phyloP scores from a whole-genome alignment of 2,113 vertebrate genomes.

The Etia nguti region DNA sequence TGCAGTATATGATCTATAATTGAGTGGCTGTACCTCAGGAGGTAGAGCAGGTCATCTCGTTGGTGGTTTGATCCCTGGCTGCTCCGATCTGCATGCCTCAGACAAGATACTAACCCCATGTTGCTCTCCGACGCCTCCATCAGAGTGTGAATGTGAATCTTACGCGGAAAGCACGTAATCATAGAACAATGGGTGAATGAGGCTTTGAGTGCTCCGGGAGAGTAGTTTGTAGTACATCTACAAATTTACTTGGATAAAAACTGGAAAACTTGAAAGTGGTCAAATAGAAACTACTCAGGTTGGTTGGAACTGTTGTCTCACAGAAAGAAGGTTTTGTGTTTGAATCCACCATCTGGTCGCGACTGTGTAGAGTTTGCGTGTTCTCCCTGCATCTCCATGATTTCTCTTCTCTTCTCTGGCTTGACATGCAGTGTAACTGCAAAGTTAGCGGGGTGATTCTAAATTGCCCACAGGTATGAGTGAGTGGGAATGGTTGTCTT shows the following conservation, averaged over 20 bases:
- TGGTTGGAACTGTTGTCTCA: background rate
- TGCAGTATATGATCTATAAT: background rate
- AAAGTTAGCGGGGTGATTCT: background rate
- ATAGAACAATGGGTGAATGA: background rate
- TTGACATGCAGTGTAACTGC: background rate
- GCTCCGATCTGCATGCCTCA: background rate
- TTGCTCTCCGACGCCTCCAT: background rate
- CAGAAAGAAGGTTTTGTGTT: background rate
- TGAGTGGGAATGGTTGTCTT: background rate
- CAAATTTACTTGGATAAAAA: background rate
- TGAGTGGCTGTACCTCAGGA: background rate
- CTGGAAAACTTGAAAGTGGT: accelerated
- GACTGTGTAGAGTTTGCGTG: background rate
- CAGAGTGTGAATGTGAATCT: background rate
- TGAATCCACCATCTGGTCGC: background rate
- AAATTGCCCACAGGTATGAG: no score
- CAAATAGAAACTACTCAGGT: accelerated
- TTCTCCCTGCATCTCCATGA: accelerated
- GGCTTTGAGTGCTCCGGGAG: accelerated
- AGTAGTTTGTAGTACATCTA: background rate
- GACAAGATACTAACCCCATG: background rate
- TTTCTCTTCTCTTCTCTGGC: background rate
- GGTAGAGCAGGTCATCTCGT: accelerated
- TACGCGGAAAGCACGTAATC: background rate
- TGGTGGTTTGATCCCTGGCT: background rate